Base-by-base conservation (phyloP, 2,888 invertebrate genomes). In the Xanthia togata region DNA sequence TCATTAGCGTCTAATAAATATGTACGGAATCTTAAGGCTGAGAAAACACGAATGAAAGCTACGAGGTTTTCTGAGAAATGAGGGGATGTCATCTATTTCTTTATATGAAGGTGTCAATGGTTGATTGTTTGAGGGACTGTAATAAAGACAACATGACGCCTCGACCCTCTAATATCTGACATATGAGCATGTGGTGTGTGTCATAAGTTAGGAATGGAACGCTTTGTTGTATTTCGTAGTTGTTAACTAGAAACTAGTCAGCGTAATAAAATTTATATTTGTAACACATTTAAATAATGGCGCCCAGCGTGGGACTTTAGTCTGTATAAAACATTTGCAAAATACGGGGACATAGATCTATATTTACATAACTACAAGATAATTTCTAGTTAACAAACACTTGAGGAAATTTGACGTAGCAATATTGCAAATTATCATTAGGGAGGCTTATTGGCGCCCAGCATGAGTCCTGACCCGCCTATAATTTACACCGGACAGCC, bases 1-100 rank as follows among this genome's bases (percentile, higher is more conserved):
- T 90, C 89, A 90, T 91, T 91, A 88, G 83, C 82, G 85, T 86
- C 88, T 88, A 83, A 85, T 87, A 89, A 89, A 90, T 89, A 88
- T 85, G 82, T 83, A 84, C 81, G 67, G 64, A 81, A 79, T 82
- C 78, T 78, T 72, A 73, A 83, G 63, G 80, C 76, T 79, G 26
- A 79, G 73, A 65, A 81, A 82, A 75, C 77, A 73, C 69, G 31
- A 72, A 73, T 65, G 44, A 76, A 78, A 69, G 73, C 4, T 69
- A 31, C 50, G 31, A 53, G 26, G 26, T 72, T 70, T n/a, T 62
- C 12, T 6, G 38, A 50, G 60, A 71, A 82, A 88, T 73, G 38
- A 70, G 72, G n/a, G 23, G 57, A 14, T 26, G 72, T 68, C 76
- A 74, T 75, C 50, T 78, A 77, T 85, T 79, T 79, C 64, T 83